Evolutionary conservation across 2,797 vertebrate species (phyloP), one percentile per base, ranked within the genome.

Genomic region (Alcedo atthis): DNA sequence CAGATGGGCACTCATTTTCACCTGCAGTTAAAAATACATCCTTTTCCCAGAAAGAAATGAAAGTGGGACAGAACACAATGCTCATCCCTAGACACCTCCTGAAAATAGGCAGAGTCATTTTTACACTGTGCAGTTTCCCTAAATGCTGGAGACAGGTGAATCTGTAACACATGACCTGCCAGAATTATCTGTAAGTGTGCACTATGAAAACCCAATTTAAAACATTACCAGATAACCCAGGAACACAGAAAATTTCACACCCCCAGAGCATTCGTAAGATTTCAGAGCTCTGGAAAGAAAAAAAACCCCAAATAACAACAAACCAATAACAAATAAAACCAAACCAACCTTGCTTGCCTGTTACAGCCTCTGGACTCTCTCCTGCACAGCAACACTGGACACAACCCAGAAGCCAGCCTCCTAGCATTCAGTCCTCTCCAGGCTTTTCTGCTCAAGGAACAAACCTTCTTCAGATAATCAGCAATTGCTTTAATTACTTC

Each of bases 111-210:
- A 62, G 48, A 77, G n/a, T 19, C 30, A 54, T 54, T n/a, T 54
- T n/a, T n/a, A 54, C 63, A n/a, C 37, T 1, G 3, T 40, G 46
- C 20, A 37, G 15, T 6, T 0, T 21, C 22, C 30, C 16, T 4
- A 26, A 33, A 16, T 4, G 8, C 42, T 24, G 10, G 10, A 16
- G 20, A 80, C 24, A 0, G 6, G 15, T 21, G 5, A 48, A 12
- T 8, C 61, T n/a, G 7, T 46, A 73, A 76, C 5, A 21, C 4
- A 0, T 2, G 1, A 55, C 18, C 61, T 12, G 8, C 61, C 53
- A 21, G 4, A 1, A 4, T 26, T 42, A 40, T 54, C 13, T 9
- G 0, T 1, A 13, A 28, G 13, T 12, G 9, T 26, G 9, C 25
- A 15, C 0, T 1, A 26, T 2, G 5, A 62, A 19, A 55, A 11